Evolutionary conservation across 2,888 invertebrate genomes (phyloP), one percentile per base, ranked within the genome.

Genomic region (Dicranocentrus wangi): DNA sequence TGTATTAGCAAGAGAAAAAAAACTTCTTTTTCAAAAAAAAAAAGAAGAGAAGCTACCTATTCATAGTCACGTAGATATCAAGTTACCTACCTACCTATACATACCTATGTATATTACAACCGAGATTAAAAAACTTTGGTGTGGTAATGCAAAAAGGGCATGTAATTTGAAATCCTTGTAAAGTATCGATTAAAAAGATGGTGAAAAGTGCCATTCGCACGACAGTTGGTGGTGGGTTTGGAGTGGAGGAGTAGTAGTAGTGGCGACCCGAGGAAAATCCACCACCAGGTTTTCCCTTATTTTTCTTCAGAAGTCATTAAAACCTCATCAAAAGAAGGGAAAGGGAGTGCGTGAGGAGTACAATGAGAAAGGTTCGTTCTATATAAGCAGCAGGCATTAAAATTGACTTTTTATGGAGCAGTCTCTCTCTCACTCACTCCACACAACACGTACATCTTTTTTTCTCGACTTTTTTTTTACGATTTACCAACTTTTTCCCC

Each of bases 41-140:
- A n/a, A n/a, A n/a, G n/a, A n/a, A n/a, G n/a, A n/a, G n/a, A n/a
- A n/a, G n/a, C n/a, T n/a, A n/a, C n/a, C n/a, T n/a, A n/a, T n/a
- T n/a, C n/a, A n/a, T n/a, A n/a, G n/a, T n/a, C n/a, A n/a, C n/a
- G n/a, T n/a, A n/a, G 66, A 7, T 19, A 47, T 43, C 13, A 66
- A 17, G 17, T 66, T 66, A 27, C 21, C 61, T n/a, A 21, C 23
- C n/a, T n/a, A n/a, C n/a, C n/a, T n/a, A n/a, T n/a, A n/a, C n/a
- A n/a, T n/a, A n/a, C n/a, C n/a, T n/a, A n/a, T n/a, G n/a, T n/a
- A n/a, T n/a, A 66, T 66, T 51, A 72, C 58, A 60, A 68, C 61
- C 70, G 55, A 80, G 80, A 80, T 80, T 80, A 80, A 80, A 80
- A 80, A 80, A 80, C 72, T 80, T 80, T 17, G 47, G n/a, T 66